These are phyloP conservation scores for Emys orbicularis DNA, from an alignment of 2,797 vertebrate species.

Conservation along the genomic window DNA sequence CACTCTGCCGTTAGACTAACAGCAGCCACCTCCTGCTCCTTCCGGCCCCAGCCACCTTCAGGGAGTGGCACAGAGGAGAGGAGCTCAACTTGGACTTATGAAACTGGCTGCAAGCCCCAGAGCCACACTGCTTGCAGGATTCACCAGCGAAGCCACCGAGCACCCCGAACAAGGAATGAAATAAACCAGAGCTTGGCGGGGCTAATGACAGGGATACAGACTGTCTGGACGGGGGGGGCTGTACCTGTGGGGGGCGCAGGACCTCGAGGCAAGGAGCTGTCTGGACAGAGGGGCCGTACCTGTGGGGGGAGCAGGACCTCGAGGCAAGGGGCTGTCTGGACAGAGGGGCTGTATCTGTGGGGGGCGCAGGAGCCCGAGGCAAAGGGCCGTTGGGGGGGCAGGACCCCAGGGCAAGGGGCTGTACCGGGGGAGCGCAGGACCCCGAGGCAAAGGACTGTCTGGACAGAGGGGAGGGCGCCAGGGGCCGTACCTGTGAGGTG, in stretches of 20 bases:
- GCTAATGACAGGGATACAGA: background rate
- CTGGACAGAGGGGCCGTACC: conserved; percentile 76
- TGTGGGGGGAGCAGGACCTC: conserved; percentile 82
- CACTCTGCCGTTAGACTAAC: background rate
- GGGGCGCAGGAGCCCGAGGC: background rate
- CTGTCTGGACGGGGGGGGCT: background rate
- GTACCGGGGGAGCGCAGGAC: background rate
- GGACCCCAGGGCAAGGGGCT: background rate
- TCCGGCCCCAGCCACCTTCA: background rate
- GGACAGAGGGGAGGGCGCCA: fast-evolving
- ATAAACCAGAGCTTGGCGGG: background rate
- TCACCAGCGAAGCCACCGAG: background rate
- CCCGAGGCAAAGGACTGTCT: background rate
- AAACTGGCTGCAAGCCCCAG: too few relatives aligned
- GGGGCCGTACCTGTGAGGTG: conserved; percentile 91
- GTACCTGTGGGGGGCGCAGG: conserved; percentile 89
- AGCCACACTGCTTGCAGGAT: background rate
- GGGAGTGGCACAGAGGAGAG: fast-evolving
- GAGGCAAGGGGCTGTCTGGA: too few relatives aligned
- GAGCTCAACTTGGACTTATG: background rate
- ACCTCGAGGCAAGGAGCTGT: too few relatives aligned
- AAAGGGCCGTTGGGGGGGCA: background rate
- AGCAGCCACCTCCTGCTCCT: conserved; percentile 26
- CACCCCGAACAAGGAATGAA: fast-evolving
- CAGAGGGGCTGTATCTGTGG: too few relatives aligned